phyloP scores from a whole-genome alignment of 2,888 invertebrate genomes.

The Thymelicus sylvestris region DNA sequence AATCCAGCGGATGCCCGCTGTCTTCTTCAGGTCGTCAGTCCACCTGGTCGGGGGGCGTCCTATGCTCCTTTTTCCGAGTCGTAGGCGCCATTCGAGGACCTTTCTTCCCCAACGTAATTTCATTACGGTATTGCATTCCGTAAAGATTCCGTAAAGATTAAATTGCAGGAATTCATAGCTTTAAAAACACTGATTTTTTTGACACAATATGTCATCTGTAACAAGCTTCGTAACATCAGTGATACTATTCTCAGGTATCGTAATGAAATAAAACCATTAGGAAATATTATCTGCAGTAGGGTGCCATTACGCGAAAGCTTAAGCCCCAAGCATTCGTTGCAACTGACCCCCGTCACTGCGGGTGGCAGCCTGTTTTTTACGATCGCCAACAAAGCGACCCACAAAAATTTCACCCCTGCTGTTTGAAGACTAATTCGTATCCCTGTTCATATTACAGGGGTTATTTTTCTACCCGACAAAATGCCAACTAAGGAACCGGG shows the following conservation, averaged over 20 bases:
- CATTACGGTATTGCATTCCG: too few relatives aligned
- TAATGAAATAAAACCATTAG: slow-evolving; percentile 23
- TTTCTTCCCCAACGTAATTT: too few relatives aligned
- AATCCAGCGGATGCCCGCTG: too few relatives aligned
- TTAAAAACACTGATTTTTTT: too few relatives aligned
- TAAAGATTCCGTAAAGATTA: too few relatives aligned
- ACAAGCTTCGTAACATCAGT: too few relatives aligned
- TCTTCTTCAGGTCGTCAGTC: too few relatives aligned
- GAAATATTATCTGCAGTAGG: slow-evolving; percentile 20
- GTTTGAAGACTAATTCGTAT: slow-evolving; percentile 57
- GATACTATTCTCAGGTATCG: slow-evolving; percentile 3
- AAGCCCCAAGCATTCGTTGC: slow-evolving; percentile 19
- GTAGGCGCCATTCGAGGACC: too few relatives aligned
- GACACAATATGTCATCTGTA: too few relatives aligned
- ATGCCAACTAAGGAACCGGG: slow-evolving; percentile 3
- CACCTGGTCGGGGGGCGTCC: too few relatives aligned
- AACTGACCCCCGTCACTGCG: slow-evolving; percentile 40
- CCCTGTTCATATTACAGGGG: slow-evolving; percentile 38
- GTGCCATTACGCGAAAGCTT: slow-evolving; percentile 33
- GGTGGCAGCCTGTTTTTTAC: slow-evolving; percentile 56
- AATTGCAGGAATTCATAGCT: too few relatives aligned
- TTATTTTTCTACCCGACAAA: slow-evolving; percentile 19
- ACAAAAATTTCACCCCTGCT: slow-evolving; percentile 57
- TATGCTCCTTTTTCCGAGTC: too few relatives aligned
- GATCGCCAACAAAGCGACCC: slow-evolving; percentile 47